phyloP scores from a whole-genome alignment of 2,113 vertebrate species.

The Lampris megalopsis region DNA sequence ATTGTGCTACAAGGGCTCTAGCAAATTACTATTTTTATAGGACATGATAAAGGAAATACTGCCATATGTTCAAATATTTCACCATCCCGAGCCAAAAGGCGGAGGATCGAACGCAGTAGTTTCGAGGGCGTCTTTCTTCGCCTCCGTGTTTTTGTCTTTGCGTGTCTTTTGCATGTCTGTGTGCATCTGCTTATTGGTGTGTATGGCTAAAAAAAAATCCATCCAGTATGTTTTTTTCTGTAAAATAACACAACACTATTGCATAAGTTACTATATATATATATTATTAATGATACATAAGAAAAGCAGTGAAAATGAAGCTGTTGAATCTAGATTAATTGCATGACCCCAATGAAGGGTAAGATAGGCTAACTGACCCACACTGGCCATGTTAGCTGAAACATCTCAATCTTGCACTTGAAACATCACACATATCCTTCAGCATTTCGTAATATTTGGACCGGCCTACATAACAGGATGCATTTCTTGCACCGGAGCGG shows the following conservation, averaged over 20 bases:
- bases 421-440: too few relatives aligned
- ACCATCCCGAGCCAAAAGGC: constrained; percentile 78
- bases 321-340: neutral
- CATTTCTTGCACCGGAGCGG: too few relatives aligned
- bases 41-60: constrained; percentile 94
- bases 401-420: too few relatives aligned
- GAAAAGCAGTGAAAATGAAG: neutral
- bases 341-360: too few relatives aligned
- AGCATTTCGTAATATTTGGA: too few relatives aligned
- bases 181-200: constrained; percentile 17
- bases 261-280: neutral
- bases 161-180: constrained; percentile 30
- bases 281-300: neutral
- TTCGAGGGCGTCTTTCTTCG: constrained; percentile 24
- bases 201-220: too few relatives aligned
- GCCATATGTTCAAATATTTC: constrained; percentile 92
- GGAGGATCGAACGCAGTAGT: constrained; percentile 71
- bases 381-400: too few relatives aligned
- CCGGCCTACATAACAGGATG: too few relatives aligned
- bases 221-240: neutral
- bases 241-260: neutral
- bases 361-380: too few relatives aligned
- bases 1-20: constrained; percentile 90
- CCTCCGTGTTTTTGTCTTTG: constrained; percentile 8
- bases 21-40: constrained; percentile 97